Evolutionary conservation across 2,888 invertebrate genomes (phyloP), one percentile per base, ranked within the genome.

Genomic region (Ormyrus nitidulus): DNA sequence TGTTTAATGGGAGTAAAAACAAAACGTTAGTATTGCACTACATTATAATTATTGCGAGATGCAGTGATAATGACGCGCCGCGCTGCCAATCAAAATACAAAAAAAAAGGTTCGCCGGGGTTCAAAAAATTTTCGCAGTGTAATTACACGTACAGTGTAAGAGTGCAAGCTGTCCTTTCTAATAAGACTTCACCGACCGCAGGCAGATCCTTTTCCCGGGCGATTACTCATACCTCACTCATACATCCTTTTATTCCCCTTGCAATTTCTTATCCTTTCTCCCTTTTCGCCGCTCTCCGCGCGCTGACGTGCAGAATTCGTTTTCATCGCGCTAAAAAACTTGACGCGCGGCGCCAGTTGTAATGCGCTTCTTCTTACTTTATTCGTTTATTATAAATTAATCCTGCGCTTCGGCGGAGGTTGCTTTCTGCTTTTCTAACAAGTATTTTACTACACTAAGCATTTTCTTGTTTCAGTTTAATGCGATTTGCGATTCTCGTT

Each of bases 281-380:
- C 8, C 13, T 10, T n/a, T 46, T 53, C 9, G 11, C 10, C 13
- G 19, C 56, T 13, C 11, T 44, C 2, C 48, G 10, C 34, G 34
- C 34, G 34, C 34, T 34, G 48, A 61, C 62, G 54, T 7, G 73
- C 53, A 46, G 56, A 73, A 66, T 75, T 75, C 66, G 68, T 75
- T 75, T 66, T 68, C 66, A 75, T 68, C 66, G 46, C 68, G 44
- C 66, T 34, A 44, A 13, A 59, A 34, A 34, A 53, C 51, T 62
- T 48, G 44, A 56, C 64, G 58, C 64, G 65, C 65, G 73, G 73
- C 65, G 64, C 49, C 73, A 73, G 65, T 65, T 48, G 56, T 73
- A 73, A 73, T 73, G 72, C 13, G 13, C 54, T 51, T 61, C 10
- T 54, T n/a, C n/a, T 44, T 11, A 0, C 61, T 64, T 54, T 19